Percentiles rank a stretch among this genome's conserved stretches.
Conservation (phyloP, 2,797 vertebrate genomes). For the Varecia variegata region DNA sequence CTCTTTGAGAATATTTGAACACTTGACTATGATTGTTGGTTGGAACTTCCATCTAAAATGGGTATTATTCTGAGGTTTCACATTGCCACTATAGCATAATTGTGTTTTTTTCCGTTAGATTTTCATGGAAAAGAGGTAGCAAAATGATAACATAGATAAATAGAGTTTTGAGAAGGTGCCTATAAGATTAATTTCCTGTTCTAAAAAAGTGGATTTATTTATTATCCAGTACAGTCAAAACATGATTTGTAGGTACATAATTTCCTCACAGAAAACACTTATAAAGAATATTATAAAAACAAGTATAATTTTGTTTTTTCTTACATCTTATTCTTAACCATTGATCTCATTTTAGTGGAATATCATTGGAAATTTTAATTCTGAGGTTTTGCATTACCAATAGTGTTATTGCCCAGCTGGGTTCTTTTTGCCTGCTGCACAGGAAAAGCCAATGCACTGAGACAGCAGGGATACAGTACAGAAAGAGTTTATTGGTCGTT, state of each 20-base stretch:
- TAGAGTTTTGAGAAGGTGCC: conserved; percentile 2
- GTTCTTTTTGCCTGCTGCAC: not conserved
- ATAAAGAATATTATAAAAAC: not conserved
- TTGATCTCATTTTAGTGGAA: conserved; percentile 7
- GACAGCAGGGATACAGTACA: not conserved
- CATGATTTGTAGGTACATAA: not conserved
- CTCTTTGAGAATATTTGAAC: not conserved
- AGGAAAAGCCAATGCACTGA: not conserved
- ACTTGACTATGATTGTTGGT: not conserved
- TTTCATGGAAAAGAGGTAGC: conserved; percentile 8
- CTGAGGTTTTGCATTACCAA: not conserved
- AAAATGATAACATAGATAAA: conserved; percentile 42
- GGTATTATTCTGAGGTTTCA: not conserved
- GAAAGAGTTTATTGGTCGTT: not conserved
- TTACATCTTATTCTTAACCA: conserved; percentile 13
- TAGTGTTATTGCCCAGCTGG: not conserved
- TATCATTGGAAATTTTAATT: not conserved
- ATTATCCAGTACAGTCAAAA: conserved; percentile 3
- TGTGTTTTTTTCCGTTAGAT: not conserved
- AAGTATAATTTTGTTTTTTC: conserved; percentile 13
- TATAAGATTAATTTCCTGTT: conserved; percentile 17
- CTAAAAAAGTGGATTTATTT: not conserved
- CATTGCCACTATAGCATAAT: not conserved
- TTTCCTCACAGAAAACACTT: conserved; percentile 32
- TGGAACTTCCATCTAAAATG: not conserved